Evolutionary conservation across 2,888 invertebrate genomes (phyloP).

Genomic region (Polietes domitor): DNA sequence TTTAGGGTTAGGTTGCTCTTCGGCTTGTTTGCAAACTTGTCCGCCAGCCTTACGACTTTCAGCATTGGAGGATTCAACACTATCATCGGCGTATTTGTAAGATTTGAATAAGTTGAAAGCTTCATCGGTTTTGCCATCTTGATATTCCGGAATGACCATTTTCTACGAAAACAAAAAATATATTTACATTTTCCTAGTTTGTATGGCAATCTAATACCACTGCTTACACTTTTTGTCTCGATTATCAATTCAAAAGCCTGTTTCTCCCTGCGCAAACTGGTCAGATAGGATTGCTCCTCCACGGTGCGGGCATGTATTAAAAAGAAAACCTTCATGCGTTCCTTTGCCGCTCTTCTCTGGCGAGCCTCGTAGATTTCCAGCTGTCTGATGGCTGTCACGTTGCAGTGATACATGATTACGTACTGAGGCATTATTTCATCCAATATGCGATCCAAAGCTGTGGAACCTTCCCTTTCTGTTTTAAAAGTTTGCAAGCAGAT

Average conservation of each 20-base stretch:
- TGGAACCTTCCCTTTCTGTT: conserved; percentile 85
- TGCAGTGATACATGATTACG: conserved; percentile 94
- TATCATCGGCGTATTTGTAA: conserved; percentile 72
- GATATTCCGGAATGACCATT: conserved; percentile 93
- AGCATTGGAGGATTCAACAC: conserved; percentile 82
- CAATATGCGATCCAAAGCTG: conserved; percentile 87
- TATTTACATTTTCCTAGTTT: neutral
- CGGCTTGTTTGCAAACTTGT: conserved; percentile 82
- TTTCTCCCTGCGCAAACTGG: conserved; percentile 94
- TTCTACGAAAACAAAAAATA: conserved; percentile 81
- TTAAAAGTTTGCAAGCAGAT: conserved; percentile 90
- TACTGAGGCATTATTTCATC: conserved; percentile 88
- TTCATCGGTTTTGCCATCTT: conserved; percentile 91
- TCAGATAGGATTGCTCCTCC: conserved; percentile 98
- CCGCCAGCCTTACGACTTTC: conserved; percentile 84
- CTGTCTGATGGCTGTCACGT: conserved; percentile 93
- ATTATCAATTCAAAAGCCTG: conserved; percentile 96
- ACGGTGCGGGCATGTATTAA: conserved; percentile 95
- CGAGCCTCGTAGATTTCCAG: conserved; percentile 92
- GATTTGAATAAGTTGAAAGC: conserved; percentile 80
- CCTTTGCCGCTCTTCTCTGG: conserved; percentile 81
- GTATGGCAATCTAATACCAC: neutral
- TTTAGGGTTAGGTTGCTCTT: conserved; percentile 84
- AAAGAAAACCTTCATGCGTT: conserved; percentile 90
- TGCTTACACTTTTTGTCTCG: conserved; percentile 92